These are phyloP conservation scores for Tachyglossus aculeatus DNA, from an alignment of 2,797 vertebrate species.

Conservation along the genomic window DNA sequence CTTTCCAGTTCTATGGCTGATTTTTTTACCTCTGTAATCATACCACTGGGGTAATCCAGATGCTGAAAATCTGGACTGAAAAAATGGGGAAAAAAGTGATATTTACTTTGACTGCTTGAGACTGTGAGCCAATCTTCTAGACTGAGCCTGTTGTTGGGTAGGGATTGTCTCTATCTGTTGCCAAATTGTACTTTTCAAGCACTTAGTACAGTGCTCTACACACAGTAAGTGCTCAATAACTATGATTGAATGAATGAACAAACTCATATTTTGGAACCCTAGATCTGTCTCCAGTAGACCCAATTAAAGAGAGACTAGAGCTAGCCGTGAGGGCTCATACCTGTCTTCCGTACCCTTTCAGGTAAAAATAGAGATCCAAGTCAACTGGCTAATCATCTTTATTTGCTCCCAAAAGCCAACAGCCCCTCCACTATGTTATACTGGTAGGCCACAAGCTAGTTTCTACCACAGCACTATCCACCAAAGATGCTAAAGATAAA, in stretches of 20 bases:
- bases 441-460: neutral
- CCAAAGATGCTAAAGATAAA: neutral
- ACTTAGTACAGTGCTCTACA: too few species aligned
- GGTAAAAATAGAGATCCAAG: neutral
- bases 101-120: too few species aligned
- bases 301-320: neutral
- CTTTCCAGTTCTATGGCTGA: too few species aligned
- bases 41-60: neutral
- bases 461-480: neutral
- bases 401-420: slow-evolving; percentile 21
- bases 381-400: neutral
- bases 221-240: too few species aligned
- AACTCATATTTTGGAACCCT: neutral
- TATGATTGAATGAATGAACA: too few species aligned
- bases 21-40: too few species aligned
- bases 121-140: too few species aligned
- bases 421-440: neutral
- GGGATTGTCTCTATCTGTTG: too few species aligned
- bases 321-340: neutral
- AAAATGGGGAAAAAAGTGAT: neutral
- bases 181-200: too few species aligned
- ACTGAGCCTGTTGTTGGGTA: too few species aligned
- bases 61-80: neutral
- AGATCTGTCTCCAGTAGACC: neutral
- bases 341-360: neutral